These are phyloP conservation scores for Vanessa atalanta DNA, from an alignment of 1,140 invertebrate genomes.

Conservation along the genomic window DNA sequence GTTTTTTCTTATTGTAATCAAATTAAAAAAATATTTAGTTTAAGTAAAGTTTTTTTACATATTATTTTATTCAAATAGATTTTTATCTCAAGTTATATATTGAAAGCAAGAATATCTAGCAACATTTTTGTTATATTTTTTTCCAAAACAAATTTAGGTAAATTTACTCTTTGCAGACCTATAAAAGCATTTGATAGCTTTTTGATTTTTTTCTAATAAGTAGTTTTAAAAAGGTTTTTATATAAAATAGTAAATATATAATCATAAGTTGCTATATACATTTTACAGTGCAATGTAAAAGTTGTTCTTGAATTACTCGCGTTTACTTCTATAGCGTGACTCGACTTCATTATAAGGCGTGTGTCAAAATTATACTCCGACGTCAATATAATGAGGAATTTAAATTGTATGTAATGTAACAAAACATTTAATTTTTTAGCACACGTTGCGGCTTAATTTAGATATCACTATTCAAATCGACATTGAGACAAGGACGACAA, in stretches of 20 bases:
- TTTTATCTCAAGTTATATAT: no score
- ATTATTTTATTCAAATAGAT: no score
- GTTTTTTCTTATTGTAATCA: no score
- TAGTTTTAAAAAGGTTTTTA: neutral
- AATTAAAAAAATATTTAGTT: no score
- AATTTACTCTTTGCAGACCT: no score
- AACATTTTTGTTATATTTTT: no score
- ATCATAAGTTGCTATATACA: neutral
- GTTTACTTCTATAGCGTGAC: slow-evolving; percentile 45
- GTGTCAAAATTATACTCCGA: slow-evolving; percentile 55
- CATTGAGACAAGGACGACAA: neutral
- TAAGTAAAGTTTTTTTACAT: no score
- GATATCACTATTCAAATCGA: neutral
- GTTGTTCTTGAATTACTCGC: slow-evolving; percentile 16
- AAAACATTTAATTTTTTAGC: slow-evolving; percentile 7
- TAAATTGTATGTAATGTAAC: slow-evolving; percentile 41
- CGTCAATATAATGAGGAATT: slow-evolving; percentile 46
- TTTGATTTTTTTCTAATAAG: neutral
- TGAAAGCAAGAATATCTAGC: no score
- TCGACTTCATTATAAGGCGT: slow-evolving; percentile 50
- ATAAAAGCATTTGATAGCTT: no score
- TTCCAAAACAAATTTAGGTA: no score
- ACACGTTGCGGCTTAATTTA: neutral
- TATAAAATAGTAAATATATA: neutral
- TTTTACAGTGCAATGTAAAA: slow-evolving; percentile 31